Evolutionary conservation across 2,113 vertebrate genomes (phyloP), one percentile per base, ranked within the genome.

Genomic region (Percopsis transmontana): DNA sequence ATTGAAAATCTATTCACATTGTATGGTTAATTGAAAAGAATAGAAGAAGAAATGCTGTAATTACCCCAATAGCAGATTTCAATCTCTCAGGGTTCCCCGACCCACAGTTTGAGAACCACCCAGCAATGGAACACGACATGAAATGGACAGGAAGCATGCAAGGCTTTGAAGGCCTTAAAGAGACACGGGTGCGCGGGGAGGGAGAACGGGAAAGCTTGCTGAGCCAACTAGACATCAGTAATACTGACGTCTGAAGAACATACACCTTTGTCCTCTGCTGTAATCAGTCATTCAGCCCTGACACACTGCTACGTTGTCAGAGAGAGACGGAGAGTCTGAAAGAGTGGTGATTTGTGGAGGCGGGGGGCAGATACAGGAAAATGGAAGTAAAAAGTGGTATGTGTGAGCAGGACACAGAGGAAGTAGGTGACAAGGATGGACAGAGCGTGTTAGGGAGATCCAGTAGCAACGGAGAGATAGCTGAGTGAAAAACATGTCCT

Each of bases 201-300:
- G 27, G 27, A 33, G 27, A 33, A 33, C 8, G 27, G 8, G 27
- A 33, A 0, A 2, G 5, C 27, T 39, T 59, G 73, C 62, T 81
- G 68, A 80, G 60, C 23, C 54, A 53, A 70, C 70, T 64, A 11
- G 59, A 74, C 59, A 15, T 50, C 64, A 44, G 50, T 27, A 65
- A 64, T 55, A 47, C 1, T 61, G 70, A 75, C 64, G 58, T 69
- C 27, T 33, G 71, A 77, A 68, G 58, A 81, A 72, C 48, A 73
- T 51, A 16, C 72, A 79, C 80, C 81, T 74, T 51, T 72, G 69
- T 58, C 53, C 76, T 59, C 39, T 10, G 8, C 63, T 56, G 72
- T 62, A 79, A 81, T 87, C 77, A 76, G 62, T 84, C 75, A 79
- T 69, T 60, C 62, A 63, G 50, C 18, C 6, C 45, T 72, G 66